Evolutionary conservation across 2,113 vertebrate species (phyloP).

Genomic region (Colossoma macropomum): DNA sequence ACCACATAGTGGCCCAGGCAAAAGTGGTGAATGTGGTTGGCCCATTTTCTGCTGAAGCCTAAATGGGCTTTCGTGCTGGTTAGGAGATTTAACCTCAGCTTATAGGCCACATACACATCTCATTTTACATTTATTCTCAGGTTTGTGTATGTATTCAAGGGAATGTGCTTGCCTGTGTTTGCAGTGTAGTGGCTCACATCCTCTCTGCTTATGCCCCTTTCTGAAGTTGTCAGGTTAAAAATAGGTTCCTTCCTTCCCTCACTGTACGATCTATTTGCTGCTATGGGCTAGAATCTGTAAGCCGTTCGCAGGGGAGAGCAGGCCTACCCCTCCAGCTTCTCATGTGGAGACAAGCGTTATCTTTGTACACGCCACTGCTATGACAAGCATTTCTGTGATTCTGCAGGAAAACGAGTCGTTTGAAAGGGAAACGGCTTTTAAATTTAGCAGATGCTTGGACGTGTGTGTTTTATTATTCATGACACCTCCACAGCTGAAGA

Average conservation of each 20-base stretch:
- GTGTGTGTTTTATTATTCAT: conserved; percentile 38
- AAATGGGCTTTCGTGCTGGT: neutral
- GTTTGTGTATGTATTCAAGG: neutral
- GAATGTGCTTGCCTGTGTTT: neutral
- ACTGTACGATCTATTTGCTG: neutral
- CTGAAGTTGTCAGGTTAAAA: conserved; percentile 2
- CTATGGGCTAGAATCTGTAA: neutral
- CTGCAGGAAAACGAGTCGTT: conserved; percentile 22
- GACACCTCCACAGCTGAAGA: conserved; percentile 7
- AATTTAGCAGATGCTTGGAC: neutral
- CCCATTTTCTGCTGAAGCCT: neutral
- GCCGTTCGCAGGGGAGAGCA: neutral
- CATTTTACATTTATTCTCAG: neutral
- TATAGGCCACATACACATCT: neutral
- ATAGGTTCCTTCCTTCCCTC: neutral
- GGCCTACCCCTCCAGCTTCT: neutral
- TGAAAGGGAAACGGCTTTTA: conserved; percentile 30
- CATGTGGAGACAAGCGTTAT: neutral
- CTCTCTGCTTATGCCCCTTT: neutral
- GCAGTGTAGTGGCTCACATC: neutral
- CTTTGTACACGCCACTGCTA: neutral
- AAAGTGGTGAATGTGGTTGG: neutral
- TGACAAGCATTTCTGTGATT: conserved; percentile 25
- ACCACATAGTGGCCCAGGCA: neutral
- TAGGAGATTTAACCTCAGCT: neutral